These are phyloP conservation scores for Andricus curvator DNA, from an alignment of 2,888 invertebrate species.

Conservation along the genomic window DNA sequence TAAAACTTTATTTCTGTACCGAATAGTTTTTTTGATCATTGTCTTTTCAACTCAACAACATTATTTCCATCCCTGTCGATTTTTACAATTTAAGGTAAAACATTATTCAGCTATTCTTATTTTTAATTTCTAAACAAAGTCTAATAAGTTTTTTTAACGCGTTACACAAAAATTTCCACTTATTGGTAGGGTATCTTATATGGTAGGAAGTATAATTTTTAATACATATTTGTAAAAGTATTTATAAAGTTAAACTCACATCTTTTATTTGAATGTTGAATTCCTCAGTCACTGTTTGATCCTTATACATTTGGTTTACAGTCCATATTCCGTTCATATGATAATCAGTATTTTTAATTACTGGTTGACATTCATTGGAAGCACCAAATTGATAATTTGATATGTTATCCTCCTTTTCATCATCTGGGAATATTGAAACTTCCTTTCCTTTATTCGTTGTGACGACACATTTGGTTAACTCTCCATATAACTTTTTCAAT, in stretches of 20 bases:
- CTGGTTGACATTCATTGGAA: neutral
- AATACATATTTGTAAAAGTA: neutral
- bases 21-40: neutral
- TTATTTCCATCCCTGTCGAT: no score
- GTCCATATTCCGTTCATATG: constrained; percentile 4
- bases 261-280: constrained; percentile 17
- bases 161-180: no score
- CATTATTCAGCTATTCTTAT: no score
- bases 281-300: neutral
- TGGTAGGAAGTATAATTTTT: no score
- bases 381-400: neutral
- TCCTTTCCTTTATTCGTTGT: constrained; percentile 15
- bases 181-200: no score
- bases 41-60: no score
- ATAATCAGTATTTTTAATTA: neutral
- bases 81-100: neutral
- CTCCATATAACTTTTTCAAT: neutral
- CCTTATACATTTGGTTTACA: neutral
- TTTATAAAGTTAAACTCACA: neutral
- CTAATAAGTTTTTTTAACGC: no score
- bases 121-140: no score
- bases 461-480: neutral
- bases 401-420: neutral
- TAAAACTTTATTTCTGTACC: neutral
- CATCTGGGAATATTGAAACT: neutral